Evolutionary conservation across 2,888 invertebrate genomes (phyloP), one percentile per base, ranked within the genome.

Genomic region (Smittia aterrima): DNA sequence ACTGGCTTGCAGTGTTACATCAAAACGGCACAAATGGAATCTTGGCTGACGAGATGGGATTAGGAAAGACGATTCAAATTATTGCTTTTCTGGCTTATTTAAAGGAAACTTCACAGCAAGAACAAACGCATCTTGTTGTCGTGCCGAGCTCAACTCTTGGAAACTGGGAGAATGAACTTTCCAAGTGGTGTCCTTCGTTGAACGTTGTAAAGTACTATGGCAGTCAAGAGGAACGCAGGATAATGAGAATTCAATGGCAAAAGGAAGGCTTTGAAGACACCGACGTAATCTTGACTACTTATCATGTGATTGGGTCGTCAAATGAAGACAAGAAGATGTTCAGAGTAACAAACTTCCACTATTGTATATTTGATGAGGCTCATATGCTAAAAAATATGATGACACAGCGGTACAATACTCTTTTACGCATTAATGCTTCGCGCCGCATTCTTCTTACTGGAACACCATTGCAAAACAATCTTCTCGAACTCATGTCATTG

Each of bases 371-470:
- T 80, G 98, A 98, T 81, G 98, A 98, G 80, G 97, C 96, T 0
- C 98, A 98, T 81, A 96, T 98, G 96, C 85, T 98, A 40, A 98
- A 98, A 82, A 98, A 98, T 80, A 98, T 98, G 96, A 89, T 92
- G 74, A 95, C 97, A 0, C 90, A 91, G 79, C 86, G 98, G 78
- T 98, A 95, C 79, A 90, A 93, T 78, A 92, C 93, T 81, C 85
- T 98, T 74, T 91, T 95, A 79, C 89, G 91, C 79, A 93, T 97
- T 73, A 93, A 90, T 90, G 93, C 96, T 0, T 88, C 90, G 78
- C 90, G 92, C 81, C 88, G 97, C 38, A 88, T 98, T 40, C 85
- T 98, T 11, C 83, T 98, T 22, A 98, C 98, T 0, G 98, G 98
- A 1, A 98, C 98, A 0, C 98, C 98, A 0, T 85, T 98, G 1